Base-by-base conservation (phyloP, 2,888 invertebrate species). In the Thumatha senex region DNA sequence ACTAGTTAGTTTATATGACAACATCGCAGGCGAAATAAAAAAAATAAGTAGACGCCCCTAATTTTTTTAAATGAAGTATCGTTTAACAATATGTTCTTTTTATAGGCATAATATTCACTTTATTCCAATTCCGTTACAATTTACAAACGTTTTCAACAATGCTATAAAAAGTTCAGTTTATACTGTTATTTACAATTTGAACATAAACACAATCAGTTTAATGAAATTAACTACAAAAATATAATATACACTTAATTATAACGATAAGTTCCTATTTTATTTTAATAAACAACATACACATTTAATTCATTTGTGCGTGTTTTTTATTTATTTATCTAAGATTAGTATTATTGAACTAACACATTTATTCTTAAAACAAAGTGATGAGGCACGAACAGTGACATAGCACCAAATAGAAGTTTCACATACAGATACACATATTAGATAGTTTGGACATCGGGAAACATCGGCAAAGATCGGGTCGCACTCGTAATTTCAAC, bases 321-420 rank as follows among this genome's bases (percentile, higher is more conserved):
- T 67, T 51, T 44, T 54, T n/a, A n/a, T 15, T 35, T 24, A 36
- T 29, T 51, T 51, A 34, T 40, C 47, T 51, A 48, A 51, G 45
- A 45, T 45, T 59, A 58, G 31, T 56, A 56, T 47, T 41, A 52
- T 73, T 73, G 64, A 74, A 52, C 61, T 51, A 60, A 55, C 61
- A 67, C 58, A 66, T 62, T 75, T 74, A 61, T 70, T 62, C 69
- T 69, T 73, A 75, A 53, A 64, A 62, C 62, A 77, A 7, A 59
- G 48, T 53, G 83, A 48, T 72, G 86, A 89, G 89, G 89, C 89
- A 89, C 89, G 73, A 84, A 89, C 89, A 89, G 83, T 89, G 72
- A 74, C 61, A 80, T 88, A 89, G 89, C 89, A 89, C 89, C 89
- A 70, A 61, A 45, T 54, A 46, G 47, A 50, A 51, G 61, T 58